Percentiles rank a stretch among this genome's conserved stretches.
Conservation (phyloP, 2,797 vertebrate species). For the Acanthiza pusilla region DNA sequence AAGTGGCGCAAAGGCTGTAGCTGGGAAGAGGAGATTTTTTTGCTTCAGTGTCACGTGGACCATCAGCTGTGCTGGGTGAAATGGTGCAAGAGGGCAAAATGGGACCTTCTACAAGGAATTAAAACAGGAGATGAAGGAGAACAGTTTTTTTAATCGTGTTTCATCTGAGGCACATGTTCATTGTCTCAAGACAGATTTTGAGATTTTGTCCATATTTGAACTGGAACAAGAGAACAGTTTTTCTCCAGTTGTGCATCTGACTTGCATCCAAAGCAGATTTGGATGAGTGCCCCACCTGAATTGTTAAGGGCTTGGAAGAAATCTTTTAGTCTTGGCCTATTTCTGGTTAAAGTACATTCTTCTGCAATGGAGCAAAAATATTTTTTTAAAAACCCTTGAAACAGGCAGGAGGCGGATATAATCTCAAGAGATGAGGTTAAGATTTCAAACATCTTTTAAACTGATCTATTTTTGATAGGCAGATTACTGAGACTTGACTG, state of each 20-base stretch:
- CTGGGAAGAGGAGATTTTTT: background rate
- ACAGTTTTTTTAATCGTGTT: background rate
- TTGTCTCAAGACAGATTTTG: constrained; percentile 56
- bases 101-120: background rate
- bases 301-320: constrained; percentile 45
- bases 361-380: background rate
- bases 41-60: accelerated
- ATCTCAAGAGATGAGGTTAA: background rate
- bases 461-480: background rate
- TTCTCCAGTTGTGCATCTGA: constrained; percentile 38
- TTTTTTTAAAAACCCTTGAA: background rate
- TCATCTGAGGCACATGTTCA: constrained; percentile 32
- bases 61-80: background rate
- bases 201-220: constrained; percentile 56
- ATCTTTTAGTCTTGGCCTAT: constrained; percentile 19
- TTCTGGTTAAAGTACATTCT: constrained; percentile 25
- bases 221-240: constrained; percentile 52
- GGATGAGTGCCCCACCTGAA: constrained; percentile 48
- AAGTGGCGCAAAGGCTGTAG: background rate
- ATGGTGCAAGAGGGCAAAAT: background rate
- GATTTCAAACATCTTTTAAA: background rate
- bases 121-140: background rate
- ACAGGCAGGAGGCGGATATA: background rate
- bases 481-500: background rate
- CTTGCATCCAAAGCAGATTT: constrained; percentile 49